Conservation (phyloP, 2,888 invertebrate species). For the Hirtodrosophila histrioides region DNA sequence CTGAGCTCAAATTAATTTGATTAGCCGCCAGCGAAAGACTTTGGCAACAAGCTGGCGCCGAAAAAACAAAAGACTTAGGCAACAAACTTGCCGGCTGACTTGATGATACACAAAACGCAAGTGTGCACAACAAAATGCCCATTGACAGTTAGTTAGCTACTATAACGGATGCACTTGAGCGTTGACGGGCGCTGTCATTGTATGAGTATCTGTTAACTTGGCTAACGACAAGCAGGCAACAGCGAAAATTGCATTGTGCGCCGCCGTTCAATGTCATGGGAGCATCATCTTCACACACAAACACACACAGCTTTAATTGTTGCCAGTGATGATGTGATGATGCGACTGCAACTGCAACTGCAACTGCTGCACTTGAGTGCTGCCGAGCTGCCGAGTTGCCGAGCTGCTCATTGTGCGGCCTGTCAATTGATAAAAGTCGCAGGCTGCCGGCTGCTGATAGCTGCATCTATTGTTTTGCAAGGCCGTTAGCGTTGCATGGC, state of each 20-base stretch:
- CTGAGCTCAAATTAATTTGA: constrained; percentile 53
- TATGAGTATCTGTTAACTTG: constrained; percentile 56
- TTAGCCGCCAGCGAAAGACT: constrained; percentile 47
- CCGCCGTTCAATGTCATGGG: constrained; percentile 80
- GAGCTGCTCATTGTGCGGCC: constrained; percentile 57
- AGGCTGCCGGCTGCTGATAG: constrained; percentile 41
- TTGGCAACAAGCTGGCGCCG: constrained; percentile 21
- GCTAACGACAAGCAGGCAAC: constrained; percentile 26
- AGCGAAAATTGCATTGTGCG: constrained; percentile 56
- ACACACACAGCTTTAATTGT: constrained; percentile 65
- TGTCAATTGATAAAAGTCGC: constrained; percentile 74
- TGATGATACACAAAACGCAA: constrained; percentile 44
- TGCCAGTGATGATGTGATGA: constrained; percentile 46
- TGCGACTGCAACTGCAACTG: constrained; percentile 21
- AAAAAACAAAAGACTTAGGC: constrained; percentile 72
- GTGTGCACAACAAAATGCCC: constrained; percentile 7
- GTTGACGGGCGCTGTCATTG: constrained; percentile 62
- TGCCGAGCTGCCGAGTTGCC: constrained; percentile 1
- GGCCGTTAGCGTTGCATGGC: constrained; percentile 78
- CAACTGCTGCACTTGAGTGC: constrained; percentile 56
- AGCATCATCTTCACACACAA: constrained; percentile 49
- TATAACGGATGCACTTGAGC: constrained; percentile 78
- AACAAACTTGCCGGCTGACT: constrained; percentile 52
- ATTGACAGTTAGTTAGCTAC: constrained; percentile 65
- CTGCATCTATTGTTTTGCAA: constrained; percentile 75